Conservation (phyloP, 2,797 vertebrate species). For the Todus mexicanus region DNA sequence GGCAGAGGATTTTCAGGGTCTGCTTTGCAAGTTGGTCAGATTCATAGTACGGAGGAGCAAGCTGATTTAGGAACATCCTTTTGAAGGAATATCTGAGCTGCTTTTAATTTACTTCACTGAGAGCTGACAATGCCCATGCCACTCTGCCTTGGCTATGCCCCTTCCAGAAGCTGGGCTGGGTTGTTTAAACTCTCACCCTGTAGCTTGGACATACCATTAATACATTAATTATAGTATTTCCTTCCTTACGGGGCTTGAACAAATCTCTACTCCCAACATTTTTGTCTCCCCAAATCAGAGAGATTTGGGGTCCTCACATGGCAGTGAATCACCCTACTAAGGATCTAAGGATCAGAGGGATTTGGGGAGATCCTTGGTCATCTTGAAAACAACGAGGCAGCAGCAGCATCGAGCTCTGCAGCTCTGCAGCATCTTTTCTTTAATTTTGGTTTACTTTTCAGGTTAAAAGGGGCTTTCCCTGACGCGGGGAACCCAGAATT, state of each 20-base stretch:
- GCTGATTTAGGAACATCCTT: not conserved
- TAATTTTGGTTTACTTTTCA: no score
- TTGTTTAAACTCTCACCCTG: not conserved
- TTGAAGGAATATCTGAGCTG: not conserved
- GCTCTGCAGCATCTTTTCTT: no score
- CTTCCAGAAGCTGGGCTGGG: not conserved
- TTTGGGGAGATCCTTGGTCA: no score
- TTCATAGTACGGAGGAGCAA: not conserved
- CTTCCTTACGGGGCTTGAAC: not conserved
- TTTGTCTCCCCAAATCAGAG: not conserved
- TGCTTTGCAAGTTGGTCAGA: not conserved
- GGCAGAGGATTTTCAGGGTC: not conserved
- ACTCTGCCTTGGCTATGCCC: not conserved
- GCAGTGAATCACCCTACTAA: no score
- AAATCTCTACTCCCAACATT: not conserved
- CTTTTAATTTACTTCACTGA: not conserved
- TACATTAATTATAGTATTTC: not conserved
- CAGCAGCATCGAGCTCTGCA: no score
- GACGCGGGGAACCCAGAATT: no score
- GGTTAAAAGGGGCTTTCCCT: no score
- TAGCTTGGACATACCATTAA: not conserved
- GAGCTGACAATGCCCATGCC: rapidly evolving
- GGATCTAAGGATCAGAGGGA: no score
- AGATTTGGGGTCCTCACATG: no score
- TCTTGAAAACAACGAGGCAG: no score